These are phyloP conservation scores for Zygothrica quintamaculata DNA, from an alignment of 2,888 invertebrate genomes.

Conservation along the genomic window DNA sequence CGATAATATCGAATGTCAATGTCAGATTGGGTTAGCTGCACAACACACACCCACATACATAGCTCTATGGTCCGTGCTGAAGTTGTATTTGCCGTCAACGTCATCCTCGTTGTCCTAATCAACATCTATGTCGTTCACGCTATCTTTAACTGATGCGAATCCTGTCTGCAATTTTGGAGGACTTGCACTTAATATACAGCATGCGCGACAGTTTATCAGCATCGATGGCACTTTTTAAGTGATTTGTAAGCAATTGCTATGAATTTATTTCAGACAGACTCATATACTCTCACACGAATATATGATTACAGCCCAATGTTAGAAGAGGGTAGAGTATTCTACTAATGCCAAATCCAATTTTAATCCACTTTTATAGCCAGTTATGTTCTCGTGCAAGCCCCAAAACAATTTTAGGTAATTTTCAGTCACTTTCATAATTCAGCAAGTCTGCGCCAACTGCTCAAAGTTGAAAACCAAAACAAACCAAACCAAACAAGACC, in stretches of 20 bases:
- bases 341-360: constrained; percentile 43
- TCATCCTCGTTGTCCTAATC: constrained; percentile 10
- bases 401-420: constrained; percentile 72
- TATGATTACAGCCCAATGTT: neutral
- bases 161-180: constrained; percentile 13
- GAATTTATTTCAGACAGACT: constrained; percentile 49
- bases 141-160: neutral
- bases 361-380: constrained; percentile 40
- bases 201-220: constrained; percentile 64
- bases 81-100: constrained; percentile 36
- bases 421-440: constrained; percentile 62
- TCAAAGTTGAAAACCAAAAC: constrained; percentile 25
- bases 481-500: constrained; percentile 13
- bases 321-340: constrained; percentile 14
- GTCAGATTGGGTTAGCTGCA: constrained; percentile 55
- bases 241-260: constrained; percentile 73
- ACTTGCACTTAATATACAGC: constrained; percentile 64
- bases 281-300: neutral
- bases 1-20: constrained; percentile 77
- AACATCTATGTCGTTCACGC: neutral
- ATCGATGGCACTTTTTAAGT: constrained; percentile 71
- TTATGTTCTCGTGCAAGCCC: constrained; percentile 23
- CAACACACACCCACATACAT: neutral
- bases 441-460: constrained; percentile 38
- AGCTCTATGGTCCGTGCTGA: constrained; percentile 19